Percentiles rank a stretch among this genome's conserved stretches.
Conservation (phyloP, 2,888 invertebrate genomes). For the Rapana venosa region DNA sequence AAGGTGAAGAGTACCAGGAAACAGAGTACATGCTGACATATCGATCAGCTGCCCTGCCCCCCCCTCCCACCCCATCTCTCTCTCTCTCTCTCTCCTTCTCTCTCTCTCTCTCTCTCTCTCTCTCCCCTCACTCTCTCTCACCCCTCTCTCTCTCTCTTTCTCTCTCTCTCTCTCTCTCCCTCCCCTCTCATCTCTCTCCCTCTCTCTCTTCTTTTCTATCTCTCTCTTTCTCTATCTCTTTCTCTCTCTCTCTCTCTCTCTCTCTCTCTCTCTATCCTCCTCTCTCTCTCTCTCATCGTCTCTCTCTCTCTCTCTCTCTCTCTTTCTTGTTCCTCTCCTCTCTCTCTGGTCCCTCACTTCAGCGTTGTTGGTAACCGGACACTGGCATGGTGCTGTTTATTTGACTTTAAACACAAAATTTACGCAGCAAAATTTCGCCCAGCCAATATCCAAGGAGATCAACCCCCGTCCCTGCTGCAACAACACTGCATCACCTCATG, state of each 20-base stretch:
- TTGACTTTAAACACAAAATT: too few relatives aligned
- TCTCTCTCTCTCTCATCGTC: not conserved
- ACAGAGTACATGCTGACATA: too few relatives aligned
- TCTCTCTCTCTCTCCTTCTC: not conserved
- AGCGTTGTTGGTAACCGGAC: too few relatives aligned
- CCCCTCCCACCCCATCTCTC: not conserved
- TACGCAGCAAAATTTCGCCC: too few relatives aligned
- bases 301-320: not conserved
- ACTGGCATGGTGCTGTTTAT: too few relatives aligned
- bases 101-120: not conserved
- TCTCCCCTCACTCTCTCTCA: conserved; percentile 24
- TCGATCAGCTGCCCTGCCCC: too few relatives aligned
- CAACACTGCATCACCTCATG: too few relatives aligned
- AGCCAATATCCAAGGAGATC: too few relatives aligned
- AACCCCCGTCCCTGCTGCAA: too few relatives aligned
- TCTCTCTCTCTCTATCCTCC: not conserved
- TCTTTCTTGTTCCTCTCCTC: too few relatives aligned
- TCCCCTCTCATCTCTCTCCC: not conserved
- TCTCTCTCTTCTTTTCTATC: not conserved
- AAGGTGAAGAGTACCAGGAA: too few relatives aligned
- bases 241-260: conserved; percentile 20
- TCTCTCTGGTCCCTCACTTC: too few relatives aligned
- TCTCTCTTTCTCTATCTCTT: conserved; percentile 40
- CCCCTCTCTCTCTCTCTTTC: conserved; percentile 26
- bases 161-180: conserved; percentile 10